Evolutionary conservation across 2,888 invertebrate genomes (phyloP).

Genomic region (Caenorhabditis auriculariae): DNA sequence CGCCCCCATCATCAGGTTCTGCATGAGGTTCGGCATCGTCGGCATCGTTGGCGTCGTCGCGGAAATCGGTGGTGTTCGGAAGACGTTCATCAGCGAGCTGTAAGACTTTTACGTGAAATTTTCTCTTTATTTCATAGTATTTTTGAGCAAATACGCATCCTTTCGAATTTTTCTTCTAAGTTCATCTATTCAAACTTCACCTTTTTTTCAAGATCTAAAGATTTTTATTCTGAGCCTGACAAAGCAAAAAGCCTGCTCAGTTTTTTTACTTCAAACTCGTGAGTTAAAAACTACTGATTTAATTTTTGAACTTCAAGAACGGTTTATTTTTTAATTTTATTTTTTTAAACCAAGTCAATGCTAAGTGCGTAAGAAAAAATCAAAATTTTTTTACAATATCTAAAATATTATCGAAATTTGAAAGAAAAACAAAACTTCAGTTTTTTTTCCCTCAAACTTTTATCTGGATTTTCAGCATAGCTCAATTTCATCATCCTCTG

Average conservation of each 20-base stretch:
- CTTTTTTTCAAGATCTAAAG: background rate
- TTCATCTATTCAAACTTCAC: background rate
- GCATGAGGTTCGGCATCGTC: constrained; percentile 5
- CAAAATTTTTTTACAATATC: too few species aligned
- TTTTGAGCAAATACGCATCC: background rate
- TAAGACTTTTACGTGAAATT: background rate
- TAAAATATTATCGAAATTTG: too few species aligned
- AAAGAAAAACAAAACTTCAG: too few species aligned
- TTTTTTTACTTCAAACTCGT: background rate
- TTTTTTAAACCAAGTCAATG: too few species aligned
- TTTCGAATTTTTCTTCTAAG: background rate
- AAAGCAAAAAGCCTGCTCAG: background rate
- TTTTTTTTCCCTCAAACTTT: too few species aligned
- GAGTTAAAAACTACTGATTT: too few species aligned
- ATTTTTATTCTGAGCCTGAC: background rate
- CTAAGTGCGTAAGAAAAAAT: too few species aligned
- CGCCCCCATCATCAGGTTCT: constrained; percentile 28
- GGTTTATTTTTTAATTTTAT: too few species aligned
- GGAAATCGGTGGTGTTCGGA: constrained; percentile 2
- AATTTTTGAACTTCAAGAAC: too few species aligned
- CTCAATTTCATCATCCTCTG: too few species aligned
- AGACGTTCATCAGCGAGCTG: background rate
- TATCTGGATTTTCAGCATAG: too few species aligned
- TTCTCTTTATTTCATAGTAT: background rate
- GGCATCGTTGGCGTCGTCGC: constrained; percentile 4